Conservation (phyloP, 2,113 vertebrate genomes). For the Solea senegalensis region DNA sequence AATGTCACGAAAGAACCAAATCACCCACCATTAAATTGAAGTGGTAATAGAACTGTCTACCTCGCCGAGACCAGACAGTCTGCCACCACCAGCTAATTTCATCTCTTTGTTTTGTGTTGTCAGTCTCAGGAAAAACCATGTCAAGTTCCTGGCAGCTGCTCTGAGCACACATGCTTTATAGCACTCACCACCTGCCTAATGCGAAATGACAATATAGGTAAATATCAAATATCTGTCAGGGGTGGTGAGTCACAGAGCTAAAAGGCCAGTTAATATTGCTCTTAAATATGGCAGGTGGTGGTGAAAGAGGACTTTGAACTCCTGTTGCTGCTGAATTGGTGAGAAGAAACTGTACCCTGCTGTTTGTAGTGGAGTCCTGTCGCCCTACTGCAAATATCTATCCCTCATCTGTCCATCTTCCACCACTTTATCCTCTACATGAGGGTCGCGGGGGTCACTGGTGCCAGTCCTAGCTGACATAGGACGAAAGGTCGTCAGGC, state of each 20-base stretch:
- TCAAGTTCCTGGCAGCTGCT: neutral
- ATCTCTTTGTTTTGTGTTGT: neutral
- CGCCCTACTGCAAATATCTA: no score
- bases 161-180: neutral
- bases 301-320: no score
- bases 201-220: neutral
- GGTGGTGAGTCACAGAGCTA: neutral
- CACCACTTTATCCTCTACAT: no score
- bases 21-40: neutral
- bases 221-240: neutral
- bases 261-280: conserved; percentile 5
- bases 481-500: no score
- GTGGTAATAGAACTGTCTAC: neutral
- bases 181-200: neutral
- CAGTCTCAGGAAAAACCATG: neutral
- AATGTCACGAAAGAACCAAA: neutral
- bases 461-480: no score
- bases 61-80: neutral
- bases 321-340: no score
- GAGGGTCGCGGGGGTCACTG: no score
- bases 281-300: neutral
- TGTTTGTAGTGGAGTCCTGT: no score
- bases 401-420: no score
- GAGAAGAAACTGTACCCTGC: no score
- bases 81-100: neutral